Percentiles rank a stretch among this genome's conserved stretches.
These are phyloP conservation scores for Malthinus seriepunctatus DNA, from an alignment of 2,888 invertebrate genomes.

Conservation along the genomic window DNA sequence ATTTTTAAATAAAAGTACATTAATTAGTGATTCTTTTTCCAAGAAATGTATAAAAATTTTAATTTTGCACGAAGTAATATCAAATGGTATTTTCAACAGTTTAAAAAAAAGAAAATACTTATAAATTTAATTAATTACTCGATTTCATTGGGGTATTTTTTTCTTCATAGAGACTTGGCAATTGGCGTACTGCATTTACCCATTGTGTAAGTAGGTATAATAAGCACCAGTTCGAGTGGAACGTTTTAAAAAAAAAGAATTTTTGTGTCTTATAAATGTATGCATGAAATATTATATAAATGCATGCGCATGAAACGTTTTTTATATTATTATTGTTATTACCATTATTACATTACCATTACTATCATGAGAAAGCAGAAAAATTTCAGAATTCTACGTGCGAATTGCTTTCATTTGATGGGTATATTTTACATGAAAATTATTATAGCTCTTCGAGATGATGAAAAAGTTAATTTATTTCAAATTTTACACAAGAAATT, in stretches of 20 bases:
- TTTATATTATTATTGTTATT: not conserved
- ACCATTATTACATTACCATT: not conserved
- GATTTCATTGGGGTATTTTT: conserved; percentile 14
- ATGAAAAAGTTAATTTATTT: too few species aligned
- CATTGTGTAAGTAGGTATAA: conserved; percentile 27
- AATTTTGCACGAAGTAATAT: too few species aligned
- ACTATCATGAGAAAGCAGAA: too few species aligned
- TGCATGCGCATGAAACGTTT: conserved; percentile 12
- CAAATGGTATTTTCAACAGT: too few species aligned
- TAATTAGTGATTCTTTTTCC: too few species aligned
- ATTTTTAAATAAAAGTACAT: too few species aligned
- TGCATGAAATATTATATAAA: conserved; percentile 5
- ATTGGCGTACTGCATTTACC: conserved; percentile 27
- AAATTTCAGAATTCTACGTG: too few species aligned
- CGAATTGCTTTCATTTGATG: too few species aligned
- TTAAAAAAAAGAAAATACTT: not conserved
- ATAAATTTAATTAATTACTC: not conserved
- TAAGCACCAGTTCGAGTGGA: conserved; percentile 1
- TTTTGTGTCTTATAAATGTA: not conserved
- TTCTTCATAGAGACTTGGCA: conserved; percentile 26
- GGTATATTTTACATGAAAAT: too few species aligned
- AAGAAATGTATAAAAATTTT: too few species aligned
- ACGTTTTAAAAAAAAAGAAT: not conserved
- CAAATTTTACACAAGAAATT: too few species aligned
- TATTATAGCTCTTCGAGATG: too few species aligned